phyloP scores from a whole-genome alignment of 64 coral and sea anemone genomes.

The Dendrophyllia cribrosa region DNA sequence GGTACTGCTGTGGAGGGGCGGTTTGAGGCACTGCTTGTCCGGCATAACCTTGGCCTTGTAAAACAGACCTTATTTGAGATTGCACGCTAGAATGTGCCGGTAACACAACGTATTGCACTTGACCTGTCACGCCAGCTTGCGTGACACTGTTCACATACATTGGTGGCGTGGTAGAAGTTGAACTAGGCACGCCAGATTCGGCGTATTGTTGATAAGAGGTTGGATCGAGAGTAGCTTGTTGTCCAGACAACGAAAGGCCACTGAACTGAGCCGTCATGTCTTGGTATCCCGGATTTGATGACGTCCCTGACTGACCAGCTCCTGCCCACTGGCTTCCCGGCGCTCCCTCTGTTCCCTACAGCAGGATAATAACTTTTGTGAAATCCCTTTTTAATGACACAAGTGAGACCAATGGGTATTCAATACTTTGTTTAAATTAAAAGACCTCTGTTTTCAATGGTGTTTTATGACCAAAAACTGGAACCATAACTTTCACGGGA shows the following conservation, averaged over 20 bases:
- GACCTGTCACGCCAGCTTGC: slow-evolving; percentile 76
- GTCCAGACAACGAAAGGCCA: slow-evolving; percentile 66
- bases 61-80: slow-evolving; percentile 53
- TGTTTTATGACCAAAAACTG: no score
- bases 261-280: slow-evolving; percentile 81
- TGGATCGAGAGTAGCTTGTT: slow-evolving; percentile 68
- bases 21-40: slow-evolving; percentile 52
- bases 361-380: not conserved
- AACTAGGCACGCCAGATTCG: slow-evolving; percentile 69
- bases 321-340: slow-evolving; percentile 52
- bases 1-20: slow-evolving; percentile 47
- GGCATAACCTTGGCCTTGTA: slow-evolving; percentile 25
- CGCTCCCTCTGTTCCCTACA: slow-evolving; percentile 10
- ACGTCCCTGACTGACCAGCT: slow-evolving; percentile 44
- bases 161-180: slow-evolving; percentile 66
- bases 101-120: slow-evolving; percentile 87
- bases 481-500: no score
- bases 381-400: no score
- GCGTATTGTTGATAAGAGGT: slow-evolving; percentile 35
- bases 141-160: slow-evolving; percentile 86
- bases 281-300: slow-evolving; percentile 62
- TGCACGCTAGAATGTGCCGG: slow-evolving; percentile 55
- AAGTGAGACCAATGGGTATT: no score
- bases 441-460: no score
- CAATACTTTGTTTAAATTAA: no score